phyloP scores from a whole-genome alignment of 2,888 invertebrate species.

The Chydorus sphaericus region DNA sequence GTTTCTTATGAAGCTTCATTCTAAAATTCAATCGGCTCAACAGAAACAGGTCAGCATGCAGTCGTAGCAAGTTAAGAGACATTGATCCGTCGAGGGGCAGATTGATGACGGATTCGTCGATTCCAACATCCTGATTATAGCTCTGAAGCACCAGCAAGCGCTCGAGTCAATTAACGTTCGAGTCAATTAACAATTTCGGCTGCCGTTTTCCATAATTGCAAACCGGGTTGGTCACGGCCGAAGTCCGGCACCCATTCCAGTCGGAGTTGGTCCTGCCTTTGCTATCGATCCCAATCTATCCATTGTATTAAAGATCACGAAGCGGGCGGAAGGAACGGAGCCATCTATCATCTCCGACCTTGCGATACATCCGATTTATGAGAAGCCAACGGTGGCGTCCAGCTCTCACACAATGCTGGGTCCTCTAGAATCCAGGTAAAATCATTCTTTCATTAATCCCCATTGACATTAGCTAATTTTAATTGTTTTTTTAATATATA shows the following conservation, averaged over 20 bases:
- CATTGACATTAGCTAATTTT: background rate
- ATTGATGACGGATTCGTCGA: slow-evolving; percentile 1
- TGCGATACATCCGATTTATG: slow-evolving; percentile 19
- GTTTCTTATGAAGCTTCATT: background rate
- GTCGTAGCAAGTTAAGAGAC: slow-evolving; percentile 13
- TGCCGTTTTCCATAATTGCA: slow-evolving; percentile 6
- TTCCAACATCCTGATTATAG: background rate
- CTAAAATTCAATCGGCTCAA: too few relatives aligned
- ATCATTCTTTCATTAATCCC: background rate
- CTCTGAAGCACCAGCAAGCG: background rate
- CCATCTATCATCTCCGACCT: slow-evolving; percentile 14
- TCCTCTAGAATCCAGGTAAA: slow-evolving; percentile 19
- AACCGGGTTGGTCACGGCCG: slow-evolving; percentile 3
- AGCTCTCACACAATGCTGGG: slow-evolving; percentile 17
- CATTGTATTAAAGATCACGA: background rate
- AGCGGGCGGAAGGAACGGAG: background rate
- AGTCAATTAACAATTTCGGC: too few relatives aligned
- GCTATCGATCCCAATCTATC: slow-evolving; percentile 6
- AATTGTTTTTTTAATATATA: slow-evolving; percentile 10
- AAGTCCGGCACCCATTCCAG: too few relatives aligned
- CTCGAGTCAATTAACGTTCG: background rate
- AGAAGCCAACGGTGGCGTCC: slow-evolving; percentile 16
- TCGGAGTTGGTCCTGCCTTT: background rate
- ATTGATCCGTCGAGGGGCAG: slow-evolving; percentile 10
- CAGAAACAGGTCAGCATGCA: slow-evolving; percentile 10